phyloP scores from a whole-genome alignment of 2,797 vertebrate species.

The Anguilla obscura region DNA sequence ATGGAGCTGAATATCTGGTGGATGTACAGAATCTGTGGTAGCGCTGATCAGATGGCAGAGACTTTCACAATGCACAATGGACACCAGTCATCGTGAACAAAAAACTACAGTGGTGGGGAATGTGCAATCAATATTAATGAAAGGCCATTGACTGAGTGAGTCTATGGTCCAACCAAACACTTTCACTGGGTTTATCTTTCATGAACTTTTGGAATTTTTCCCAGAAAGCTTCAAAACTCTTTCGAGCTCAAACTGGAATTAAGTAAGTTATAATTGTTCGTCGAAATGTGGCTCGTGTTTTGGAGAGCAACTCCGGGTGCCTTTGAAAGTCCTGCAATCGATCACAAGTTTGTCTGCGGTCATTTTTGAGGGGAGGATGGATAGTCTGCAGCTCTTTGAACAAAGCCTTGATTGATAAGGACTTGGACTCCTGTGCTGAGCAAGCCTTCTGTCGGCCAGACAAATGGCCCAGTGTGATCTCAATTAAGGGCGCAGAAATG shows the following conservation, averaged over 20 bases:
- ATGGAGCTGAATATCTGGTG: neutral
- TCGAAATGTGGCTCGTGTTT: neutral
- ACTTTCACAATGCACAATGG: neutral
- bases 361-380: conserved; percentile 16
- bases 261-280: neutral
- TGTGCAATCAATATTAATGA: neutral
- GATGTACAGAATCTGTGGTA: neutral
- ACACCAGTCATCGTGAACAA: neutral
- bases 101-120: neutral
- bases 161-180: neutral
- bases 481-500: neutral
- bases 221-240: neutral
- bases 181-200: neutral
- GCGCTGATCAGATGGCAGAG: neutral
- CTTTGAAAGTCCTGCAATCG: conserved; percentile 19
- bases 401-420: conserved; percentile 5
- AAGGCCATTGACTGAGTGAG: neutral
- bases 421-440: conserved; percentile 18
- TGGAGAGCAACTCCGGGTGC: neutral
- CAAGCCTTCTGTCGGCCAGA: conserved; percentile 26
- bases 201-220: neutral
- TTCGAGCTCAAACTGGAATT: neutral
- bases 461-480: conserved; percentile 22
- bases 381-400: conserved; percentile 8
- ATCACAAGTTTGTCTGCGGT: neutral